phyloP scores from a whole-genome alignment of 1,140 invertebrate species.

The Triops cancriformis region DNA sequence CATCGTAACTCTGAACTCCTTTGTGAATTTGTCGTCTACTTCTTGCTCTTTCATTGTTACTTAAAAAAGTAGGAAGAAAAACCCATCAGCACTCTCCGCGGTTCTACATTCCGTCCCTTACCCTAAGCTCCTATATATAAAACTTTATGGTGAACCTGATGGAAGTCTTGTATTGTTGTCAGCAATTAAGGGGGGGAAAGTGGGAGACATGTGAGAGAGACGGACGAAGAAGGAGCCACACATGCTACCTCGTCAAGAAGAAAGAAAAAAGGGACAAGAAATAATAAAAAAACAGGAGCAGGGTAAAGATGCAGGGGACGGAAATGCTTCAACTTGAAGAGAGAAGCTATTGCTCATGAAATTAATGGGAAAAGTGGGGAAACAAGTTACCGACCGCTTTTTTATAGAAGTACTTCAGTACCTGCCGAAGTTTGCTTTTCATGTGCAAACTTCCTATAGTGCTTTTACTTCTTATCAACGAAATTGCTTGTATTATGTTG shows the following conservation, averaged over 20 bases:
- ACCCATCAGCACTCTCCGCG: no score
- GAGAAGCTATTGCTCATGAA: constrained; percentile 2
- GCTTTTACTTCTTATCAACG: not conserved
- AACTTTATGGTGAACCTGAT: not conserved
- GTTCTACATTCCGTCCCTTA: not conserved
- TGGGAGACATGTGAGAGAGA: not conserved
- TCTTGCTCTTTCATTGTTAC: no score
- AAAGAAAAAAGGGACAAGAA: constrained; percentile 18
- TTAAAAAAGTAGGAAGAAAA: no score
- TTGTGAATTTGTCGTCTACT: no score
- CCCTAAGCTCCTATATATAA: not conserved
- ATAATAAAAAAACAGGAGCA: not conserved
- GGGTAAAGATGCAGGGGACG: not conserved
- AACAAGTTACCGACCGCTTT: constrained; percentile 4
- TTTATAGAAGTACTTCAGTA: not conserved
- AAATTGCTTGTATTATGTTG: not conserved
- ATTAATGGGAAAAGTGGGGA: constrained; percentile 13
- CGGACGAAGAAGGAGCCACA: not conserved
- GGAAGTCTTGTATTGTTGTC: constrained; percentile 13
- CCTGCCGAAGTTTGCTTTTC: not conserved
- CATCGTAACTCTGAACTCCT: no score
- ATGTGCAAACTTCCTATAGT: not conserved
- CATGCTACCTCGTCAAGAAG: not conserved
- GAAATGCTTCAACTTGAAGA: not conserved
- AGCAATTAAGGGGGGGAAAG: not conserved